These are phyloP conservation scores for Lacanobia wlatinum DNA, from an alignment of 2,888 invertebrate genomes.

Conservation along the genomic window DNA sequence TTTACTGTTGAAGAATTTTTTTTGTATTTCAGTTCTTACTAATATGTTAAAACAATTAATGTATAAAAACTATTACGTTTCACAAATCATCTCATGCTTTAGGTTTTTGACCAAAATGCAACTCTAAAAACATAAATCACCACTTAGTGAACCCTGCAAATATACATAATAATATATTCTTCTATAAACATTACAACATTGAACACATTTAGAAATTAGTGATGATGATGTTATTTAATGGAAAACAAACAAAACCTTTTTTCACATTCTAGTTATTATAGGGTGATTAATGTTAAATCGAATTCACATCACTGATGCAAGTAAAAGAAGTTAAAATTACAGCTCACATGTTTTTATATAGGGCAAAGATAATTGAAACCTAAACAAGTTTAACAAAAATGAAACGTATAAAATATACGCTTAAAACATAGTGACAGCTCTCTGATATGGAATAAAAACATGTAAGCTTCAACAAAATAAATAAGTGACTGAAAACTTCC, in stretches of 20 bases:
- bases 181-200: slow-evolving; percentile 65
- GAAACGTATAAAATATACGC: slow-evolving; percentile 50
- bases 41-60: slow-evolving; percentile 84
- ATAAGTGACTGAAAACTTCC: slow-evolving; percentile 55
- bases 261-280: slow-evolving; percentile 52
- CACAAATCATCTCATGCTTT: slow-evolving; percentile 81
- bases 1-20: slow-evolving; percentile 79
- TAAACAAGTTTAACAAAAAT: slow-evolving; percentile 57
- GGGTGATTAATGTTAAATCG: slow-evolving; percentile 49
- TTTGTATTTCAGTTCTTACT: slow-evolving; percentile 85
- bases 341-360: slow-evolving; percentile 65
- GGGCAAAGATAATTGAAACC: slow-evolving; percentile 53
- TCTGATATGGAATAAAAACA: slow-evolving; percentile 63
- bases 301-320: slow-evolving; percentile 48
- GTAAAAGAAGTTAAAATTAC: slow-evolving; percentile 48
- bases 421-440: slow-evolving; percentile 54
- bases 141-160: slow-evolving; percentile 73
- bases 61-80: slow-evolving; percentile 83
- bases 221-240: slow-evolving; percentile 49
- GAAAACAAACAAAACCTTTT: slow-evolving; percentile 62
- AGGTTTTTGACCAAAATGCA: slow-evolving; percentile 77
- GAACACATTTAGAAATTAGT: slow-evolving; percentile 61
- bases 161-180: slow-evolving; percentile 63
- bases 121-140: slow-evolving; percentile 81
- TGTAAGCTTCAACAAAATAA: slow-evolving; percentile 66